Base-by-base conservation (phyloP, 2,888 invertebrate genomes). In the Pseudococcus viburni region DNA sequence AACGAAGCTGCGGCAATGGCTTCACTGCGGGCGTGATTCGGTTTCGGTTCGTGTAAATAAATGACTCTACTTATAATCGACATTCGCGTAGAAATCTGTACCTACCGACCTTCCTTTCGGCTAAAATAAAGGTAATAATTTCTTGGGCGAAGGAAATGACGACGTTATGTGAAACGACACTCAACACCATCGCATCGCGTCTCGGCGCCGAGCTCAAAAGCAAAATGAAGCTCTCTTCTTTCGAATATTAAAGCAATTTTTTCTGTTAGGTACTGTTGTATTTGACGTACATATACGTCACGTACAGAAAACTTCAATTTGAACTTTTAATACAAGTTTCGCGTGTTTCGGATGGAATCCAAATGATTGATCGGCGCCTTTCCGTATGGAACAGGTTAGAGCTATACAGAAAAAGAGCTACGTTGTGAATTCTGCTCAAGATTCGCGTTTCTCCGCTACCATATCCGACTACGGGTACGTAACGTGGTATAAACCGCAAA, bases 221-320 rank as follows among this genome's bases (percentile, higher is more conserved):
- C 19, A 59, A 59, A 19, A 19, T 59, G 5, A 59, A 59, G 59
- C 19, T 59, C 59, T 59, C 59, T 59, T 59, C 59, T 59, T 59
- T 19, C 59, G 59, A 59, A 59, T 80, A 80, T 80, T 80, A 80
- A 80, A 80, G 42, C 80, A 80, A 80, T 80, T 80, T 80, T 80
- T 80, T 80, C 80, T 42, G 59, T 59, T 59, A n/a, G n/a, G n/a
- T n/a, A 59, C 59, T 59, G 59, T 59, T 59, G 80, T 80, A 80
- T 42, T 39, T 80, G 80, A 80, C 80, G 80, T 42, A 80, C 33
- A 80, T 80, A 42, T 80, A 80, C 80, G 80, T 80, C 80, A 80
- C 39, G 42, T 80, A 80, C 80, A 80, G 80, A 80, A 46, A 80
- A 80, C 39, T 19, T 80, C 42, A 42, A 39, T 80, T 80, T 42